These are phyloP conservation scores for Scaptomyza montana DNA, from an alignment of 1,140 invertebrate genomes.

Conservation along the genomic window DNA sequence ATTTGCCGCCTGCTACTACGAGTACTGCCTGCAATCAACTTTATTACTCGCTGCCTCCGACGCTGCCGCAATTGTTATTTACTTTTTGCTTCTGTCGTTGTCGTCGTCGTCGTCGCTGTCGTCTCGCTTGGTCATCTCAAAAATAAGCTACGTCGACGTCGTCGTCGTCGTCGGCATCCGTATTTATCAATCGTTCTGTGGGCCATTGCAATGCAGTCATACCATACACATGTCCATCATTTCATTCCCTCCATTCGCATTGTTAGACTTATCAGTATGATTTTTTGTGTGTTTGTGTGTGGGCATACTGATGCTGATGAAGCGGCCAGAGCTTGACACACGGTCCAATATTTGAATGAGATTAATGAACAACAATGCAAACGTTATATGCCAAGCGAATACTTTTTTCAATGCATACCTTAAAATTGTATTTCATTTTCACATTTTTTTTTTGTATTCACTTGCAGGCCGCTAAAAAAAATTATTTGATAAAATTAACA, in stretches of 20 bases:
- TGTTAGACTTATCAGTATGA: constrained; percentile 47
- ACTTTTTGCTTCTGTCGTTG: constrained; percentile 43
- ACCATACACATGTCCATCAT: constrained; percentile 21
- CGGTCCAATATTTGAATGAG: constrained; percentile 53
- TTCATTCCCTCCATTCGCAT: constrained; percentile 38
- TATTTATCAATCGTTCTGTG: constrained; percentile 67
- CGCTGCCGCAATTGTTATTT: constrained; percentile 46
- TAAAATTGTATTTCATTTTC: not conserved
- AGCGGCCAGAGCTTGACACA: constrained; percentile 33
- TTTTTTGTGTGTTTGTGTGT: constrained; percentile 6
- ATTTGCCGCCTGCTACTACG: constrained; percentile 58
- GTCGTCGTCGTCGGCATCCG: constrained; percentile 17
- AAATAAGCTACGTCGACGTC: constrained; percentile 48
- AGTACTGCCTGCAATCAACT: constrained; percentile 68
- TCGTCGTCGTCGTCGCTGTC: constrained; percentile 3
- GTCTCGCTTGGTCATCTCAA: constrained; percentile 62
- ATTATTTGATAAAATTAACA: not conserved
- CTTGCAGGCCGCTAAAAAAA: not conserved
- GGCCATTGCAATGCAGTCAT: constrained; percentile 47
- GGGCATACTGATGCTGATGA: constrained; percentile 31
- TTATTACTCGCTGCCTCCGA: constrained; percentile 55
- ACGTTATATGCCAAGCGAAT: constrained; percentile 26
- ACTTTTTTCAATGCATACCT: constrained; percentile 1
- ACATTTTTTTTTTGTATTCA: too few relatives aligned
- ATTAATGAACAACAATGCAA: constrained; percentile 55